Conservation (phyloP, 30 jellyfish, hydroid and myxozoan genomes). For the Catostylus mosaicus region DNA sequence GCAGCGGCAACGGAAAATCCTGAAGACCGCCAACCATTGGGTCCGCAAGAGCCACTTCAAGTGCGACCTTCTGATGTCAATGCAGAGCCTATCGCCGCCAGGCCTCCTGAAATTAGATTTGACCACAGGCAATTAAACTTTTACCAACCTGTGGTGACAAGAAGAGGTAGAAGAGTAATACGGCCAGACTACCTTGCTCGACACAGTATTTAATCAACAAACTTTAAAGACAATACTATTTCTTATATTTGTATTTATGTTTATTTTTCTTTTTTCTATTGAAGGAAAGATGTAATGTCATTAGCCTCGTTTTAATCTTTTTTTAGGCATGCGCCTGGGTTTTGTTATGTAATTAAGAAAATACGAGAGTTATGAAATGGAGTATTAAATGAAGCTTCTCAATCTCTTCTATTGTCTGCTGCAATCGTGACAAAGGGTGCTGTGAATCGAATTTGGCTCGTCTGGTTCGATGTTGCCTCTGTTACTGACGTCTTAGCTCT, state of each 20-base stretch:
- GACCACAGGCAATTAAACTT: constrained; percentile 43
- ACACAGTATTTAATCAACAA: not conserved
- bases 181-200: constrained; percentile 8
- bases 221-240: too few species aligned
- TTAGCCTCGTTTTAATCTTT: not conserved
- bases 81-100: not conserved
- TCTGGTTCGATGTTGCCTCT: too few species aligned
- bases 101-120: constrained; percentile 21
- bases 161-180: constrained; percentile 1
- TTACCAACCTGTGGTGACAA: constrained; percentile 14
- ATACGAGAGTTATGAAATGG: too few species aligned
- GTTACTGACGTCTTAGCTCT: too few species aligned
- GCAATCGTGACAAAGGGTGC: too few species aligned
- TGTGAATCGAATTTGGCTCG: too few species aligned
- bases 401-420: too few species aligned
- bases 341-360: too few species aligned
- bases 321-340: too few species aligned
- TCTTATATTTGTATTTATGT: not conserved
- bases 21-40: constrained; percentile 6
- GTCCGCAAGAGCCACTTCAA: not conserved
- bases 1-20: not conserved
- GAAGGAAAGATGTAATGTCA: constrained; percentile 1
- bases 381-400: too few species aligned
- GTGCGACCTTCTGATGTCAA: constrained; percentile 13
- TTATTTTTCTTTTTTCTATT: not conserved